Base-by-base conservation (phyloP, 2,888 invertebrate genomes). In the Serrognathus titanus region DNA sequence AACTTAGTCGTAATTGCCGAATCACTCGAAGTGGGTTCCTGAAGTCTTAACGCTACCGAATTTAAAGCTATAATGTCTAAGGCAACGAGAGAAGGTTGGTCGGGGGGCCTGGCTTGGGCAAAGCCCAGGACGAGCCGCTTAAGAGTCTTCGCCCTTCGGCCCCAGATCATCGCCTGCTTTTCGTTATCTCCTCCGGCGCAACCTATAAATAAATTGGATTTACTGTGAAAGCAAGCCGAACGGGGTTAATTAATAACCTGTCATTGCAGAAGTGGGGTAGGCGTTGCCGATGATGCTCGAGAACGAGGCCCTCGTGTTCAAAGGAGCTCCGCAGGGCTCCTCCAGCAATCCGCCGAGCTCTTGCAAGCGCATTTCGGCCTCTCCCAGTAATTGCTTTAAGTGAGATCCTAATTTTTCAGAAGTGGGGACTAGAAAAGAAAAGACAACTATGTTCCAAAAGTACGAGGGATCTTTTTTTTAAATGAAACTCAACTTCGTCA, bases 1-100 rank as follows among this genome's bases (percentile, higher is more conserved):
- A 91, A 96, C 79, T 94, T 94, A 38, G 95, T 96, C 67, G 91
- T 87, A 57, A 94, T 87, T 10, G 91, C 86, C 12, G 89, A 88
- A 69, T 92, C 92, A 62, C 79, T 79, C 59, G 80, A 79, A 45
- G 87, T 85, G 16, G 89, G 88, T 70, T 89, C 87, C 57, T 87
- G 83, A 69, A 90, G 85, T 61, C 85, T 82, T 13, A 79, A 79
- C 1, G 81, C 74, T 50, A 93, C 85, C 0, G 88, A 83, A 58
- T 86, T 86, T 13, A 87, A 85, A 45, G 90, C 89, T 31, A 88
- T 88, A 7, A 89, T 87, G 69, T 90, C 90, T 40, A 94, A 82
- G 8, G 86, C 87, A 0, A 94, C 90, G 12, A 89, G 79, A n/a
- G 87, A 85, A 0, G 94, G 92, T 4, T 87, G 84, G 70, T 90